Evolutionary conservation across 1,140 invertebrate species (phyloP).

Genomic region (Drosophila bocqueti): DNA sequence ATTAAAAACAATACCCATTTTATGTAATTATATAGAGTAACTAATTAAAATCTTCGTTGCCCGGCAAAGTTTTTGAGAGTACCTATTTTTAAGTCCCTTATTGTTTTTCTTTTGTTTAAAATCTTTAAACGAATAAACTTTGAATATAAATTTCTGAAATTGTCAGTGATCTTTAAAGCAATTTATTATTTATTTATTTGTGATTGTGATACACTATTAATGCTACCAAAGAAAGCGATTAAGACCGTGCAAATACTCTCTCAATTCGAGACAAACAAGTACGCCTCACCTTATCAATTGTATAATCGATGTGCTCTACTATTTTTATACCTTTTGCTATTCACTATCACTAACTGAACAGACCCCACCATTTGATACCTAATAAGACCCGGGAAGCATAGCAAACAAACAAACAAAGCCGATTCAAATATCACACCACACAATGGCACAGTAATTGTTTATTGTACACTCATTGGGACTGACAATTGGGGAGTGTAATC

Average conservation of each 20-base stretch:
- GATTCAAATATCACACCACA: slow-evolving; percentile 31
- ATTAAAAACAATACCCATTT: background rate
- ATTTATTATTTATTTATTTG: background rate
- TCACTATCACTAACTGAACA: slow-evolving; percentile 22
- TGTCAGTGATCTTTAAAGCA: background rate
- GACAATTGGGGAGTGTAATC: slow-evolving; percentile 21
- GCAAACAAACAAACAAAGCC: slow-evolving; percentile 10
- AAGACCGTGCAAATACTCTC: background rate
- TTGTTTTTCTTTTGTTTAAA: too few relatives aligned
- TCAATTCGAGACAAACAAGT: background rate
- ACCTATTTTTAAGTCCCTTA: background rate
- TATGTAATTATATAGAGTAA: background rate
- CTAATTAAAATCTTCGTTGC: background rate
- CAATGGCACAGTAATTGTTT: slow-evolving; percentile 12
- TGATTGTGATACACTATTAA: background rate
- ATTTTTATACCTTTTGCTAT: slow-evolving; percentile 16
- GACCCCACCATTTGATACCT: background rate
- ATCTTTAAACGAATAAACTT: too few relatives aligned
- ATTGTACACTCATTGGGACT: slow-evolving; percentile 1
- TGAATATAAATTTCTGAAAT: background rate
- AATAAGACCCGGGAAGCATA: background rate
- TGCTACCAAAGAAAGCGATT: too few relatives aligned
- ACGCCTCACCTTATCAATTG: slow-evolving; percentile 15
- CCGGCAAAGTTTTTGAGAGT: background rate
- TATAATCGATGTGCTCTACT: slow-evolving; percentile 6